A percentile compares a stretch with the other conserved stretches of the same genome.
Conservation (phyloP, 1,140 invertebrate species). For the Pissodes strobi region DNA sequence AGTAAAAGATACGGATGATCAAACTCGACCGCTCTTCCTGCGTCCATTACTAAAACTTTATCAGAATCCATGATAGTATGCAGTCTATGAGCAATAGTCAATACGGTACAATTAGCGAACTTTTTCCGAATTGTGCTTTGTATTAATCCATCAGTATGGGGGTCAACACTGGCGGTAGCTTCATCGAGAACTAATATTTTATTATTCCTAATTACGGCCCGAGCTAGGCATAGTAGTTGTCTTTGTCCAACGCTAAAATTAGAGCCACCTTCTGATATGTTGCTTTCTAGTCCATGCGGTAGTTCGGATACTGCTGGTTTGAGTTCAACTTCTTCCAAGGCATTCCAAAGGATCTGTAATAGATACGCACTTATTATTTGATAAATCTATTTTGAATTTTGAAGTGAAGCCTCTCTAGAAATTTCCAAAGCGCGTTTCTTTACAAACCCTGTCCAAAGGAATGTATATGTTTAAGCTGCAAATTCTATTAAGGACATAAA, state of each 20-base stretch:
- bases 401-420: no score
- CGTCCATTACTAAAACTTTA: conserved; percentile 62
- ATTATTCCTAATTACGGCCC: conserved; percentile 66
- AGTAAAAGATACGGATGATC: conserved; percentile 65
- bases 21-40: conserved; percentile 60
- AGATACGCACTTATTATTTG: conserved; percentile 59
- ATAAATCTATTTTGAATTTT: no score
- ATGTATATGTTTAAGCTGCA: no score
- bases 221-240: conserved; percentile 62
- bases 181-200: conserved; percentile 71
- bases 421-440: no score
- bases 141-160: conserved; percentile 65
- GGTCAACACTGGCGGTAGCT: conserved; percentile 65
- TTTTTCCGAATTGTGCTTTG: conserved; percentile 64
- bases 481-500: no score
- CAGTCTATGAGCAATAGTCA: conserved; percentile 73
- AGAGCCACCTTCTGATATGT: no score
- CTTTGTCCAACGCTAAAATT: conserved; percentile 61
- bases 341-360: conserved; percentile 70
- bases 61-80: conserved; percentile 73
- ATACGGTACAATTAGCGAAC: conserved; percentile 68
- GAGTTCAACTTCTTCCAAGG: conserved; percentile 76
- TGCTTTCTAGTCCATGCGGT: conserved; percentile 52
- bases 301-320: conserved; percentile 60
- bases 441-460: no score